These are phyloP conservation scores for Nasua narica DNA, from an alignment of 2,797 vertebrate species.

Conservation along the genomic window DNA sequence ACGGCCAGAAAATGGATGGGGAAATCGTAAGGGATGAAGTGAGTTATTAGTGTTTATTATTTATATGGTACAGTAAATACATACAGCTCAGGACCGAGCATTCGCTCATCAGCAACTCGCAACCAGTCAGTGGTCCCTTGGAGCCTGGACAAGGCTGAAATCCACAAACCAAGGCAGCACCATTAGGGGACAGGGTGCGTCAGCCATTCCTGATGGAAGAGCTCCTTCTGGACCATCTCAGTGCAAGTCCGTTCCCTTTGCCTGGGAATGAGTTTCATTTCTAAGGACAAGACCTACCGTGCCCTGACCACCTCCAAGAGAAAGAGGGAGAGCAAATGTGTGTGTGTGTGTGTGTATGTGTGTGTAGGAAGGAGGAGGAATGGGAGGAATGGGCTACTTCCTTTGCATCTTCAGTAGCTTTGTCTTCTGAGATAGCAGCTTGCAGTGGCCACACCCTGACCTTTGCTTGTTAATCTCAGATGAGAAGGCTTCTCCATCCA, in stretches of 20 bases:
- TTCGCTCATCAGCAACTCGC: not conserved
- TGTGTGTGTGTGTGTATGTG: not conserved
- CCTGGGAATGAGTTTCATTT: not conserved
- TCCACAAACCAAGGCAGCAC: not conserved
- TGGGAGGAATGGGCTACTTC: not conserved
- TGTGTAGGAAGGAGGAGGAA: not conserved
- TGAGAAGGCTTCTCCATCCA: not conserved
- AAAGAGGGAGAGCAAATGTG: not conserved
- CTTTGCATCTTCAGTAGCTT: not conserved
- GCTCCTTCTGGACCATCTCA: not conserved
- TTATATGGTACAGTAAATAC: constrained; percentile 27
- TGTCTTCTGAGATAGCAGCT: not conserved
- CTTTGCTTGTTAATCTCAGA: not conserved
- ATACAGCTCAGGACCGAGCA: not conserved
- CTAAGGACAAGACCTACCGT: not conserved
- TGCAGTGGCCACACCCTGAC: not conserved
- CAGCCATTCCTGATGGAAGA: not conserved
- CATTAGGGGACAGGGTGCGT: not conserved
- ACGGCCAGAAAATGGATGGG: not conserved
- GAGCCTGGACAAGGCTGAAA: not conserved
- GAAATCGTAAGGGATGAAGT: not conserved
- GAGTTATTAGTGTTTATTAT: constrained; percentile 54
- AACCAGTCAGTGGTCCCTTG: not conserved
- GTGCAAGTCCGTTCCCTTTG: not conserved
- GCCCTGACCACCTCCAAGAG: not conserved